These are phyloP conservation scores for Drosophila parthenogenetica DNA, from an alignment of 2,888 invertebrate species.

Conservation along the genomic window DNA sequence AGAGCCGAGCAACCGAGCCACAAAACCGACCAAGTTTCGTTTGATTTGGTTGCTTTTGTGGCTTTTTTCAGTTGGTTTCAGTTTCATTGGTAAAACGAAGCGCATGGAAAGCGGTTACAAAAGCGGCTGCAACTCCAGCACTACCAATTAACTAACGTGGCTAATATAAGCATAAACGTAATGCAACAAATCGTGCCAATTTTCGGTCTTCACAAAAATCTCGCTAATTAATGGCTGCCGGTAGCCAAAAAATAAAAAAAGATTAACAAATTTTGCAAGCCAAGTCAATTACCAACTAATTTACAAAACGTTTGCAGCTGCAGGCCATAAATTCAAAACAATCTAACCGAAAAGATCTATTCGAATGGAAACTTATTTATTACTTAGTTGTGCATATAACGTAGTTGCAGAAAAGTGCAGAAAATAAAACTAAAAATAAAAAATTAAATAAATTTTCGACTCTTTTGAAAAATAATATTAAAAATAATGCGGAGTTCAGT, in stretches of 20 bases:
- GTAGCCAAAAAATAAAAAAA: conserved; percentile 15
- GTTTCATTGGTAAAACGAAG: conserved; percentile 72
- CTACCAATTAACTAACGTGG: conserved; percentile 39
- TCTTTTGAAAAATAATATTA: background rate
- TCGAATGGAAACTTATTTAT: conserved; percentile 30
- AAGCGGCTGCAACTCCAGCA: conserved; percentile 35
- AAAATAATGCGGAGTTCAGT: too few relatives aligned
- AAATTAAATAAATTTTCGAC: background rate
- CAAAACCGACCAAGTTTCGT: conserved; percentile 37
- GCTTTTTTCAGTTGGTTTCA: conserved; percentile 65
- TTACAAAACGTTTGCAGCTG: conserved; percentile 54
- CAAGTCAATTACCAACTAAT: conserved; percentile 31
- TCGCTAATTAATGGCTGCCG: conserved; percentile 45
- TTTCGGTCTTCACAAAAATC: conserved; percentile 19
- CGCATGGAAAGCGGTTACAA: conserved; percentile 70
- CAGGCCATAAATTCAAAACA: conserved; percentile 56
- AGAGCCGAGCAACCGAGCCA: background rate
- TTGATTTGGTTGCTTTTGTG: conserved; percentile 54
- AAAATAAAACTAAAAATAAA: conserved; percentile 36
- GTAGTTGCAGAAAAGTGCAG: conserved; percentile 21
- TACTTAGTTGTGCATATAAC: conserved; percentile 31
- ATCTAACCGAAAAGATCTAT: conserved; percentile 3
- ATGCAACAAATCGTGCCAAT: conserved; percentile 16
- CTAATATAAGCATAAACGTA: conserved; percentile 4
- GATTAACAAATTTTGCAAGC: conserved; percentile 14